Conservation (phyloP, 2,888 invertebrate species). For the Dicranocentrus wangi region DNA sequence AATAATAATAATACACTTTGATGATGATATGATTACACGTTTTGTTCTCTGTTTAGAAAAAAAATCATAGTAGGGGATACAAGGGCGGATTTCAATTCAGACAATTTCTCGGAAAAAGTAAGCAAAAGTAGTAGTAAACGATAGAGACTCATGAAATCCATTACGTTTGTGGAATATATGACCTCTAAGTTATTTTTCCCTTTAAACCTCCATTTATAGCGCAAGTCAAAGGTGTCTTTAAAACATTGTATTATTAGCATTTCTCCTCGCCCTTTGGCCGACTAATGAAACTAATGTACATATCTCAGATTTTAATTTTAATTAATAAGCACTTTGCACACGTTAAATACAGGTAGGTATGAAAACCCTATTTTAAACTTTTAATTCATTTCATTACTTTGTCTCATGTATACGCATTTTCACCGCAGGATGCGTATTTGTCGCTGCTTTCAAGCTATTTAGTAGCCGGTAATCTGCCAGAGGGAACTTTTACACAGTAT, state of each 20-base stretch:
- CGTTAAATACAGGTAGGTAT: too few species aligned
- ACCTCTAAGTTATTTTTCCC: constrained; percentile 2
- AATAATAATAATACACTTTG: constrained; percentile 60
- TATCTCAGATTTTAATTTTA: constrained; percentile 46
- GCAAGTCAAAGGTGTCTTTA: neutral
- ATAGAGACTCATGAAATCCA: constrained; percentile 27
- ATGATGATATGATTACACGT: constrained; percentile 64
- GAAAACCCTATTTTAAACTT: too few species aligned
- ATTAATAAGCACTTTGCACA: constrained; percentile 11
- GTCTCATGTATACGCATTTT: too few species aligned
- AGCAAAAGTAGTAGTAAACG: constrained; percentile 47
- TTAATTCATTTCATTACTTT: too few species aligned
- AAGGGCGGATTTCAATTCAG: constrained; percentile 33
- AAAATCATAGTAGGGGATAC: constrained; percentile 33
- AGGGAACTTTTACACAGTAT: too few species aligned
- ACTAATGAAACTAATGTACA: constrained; percentile 52
- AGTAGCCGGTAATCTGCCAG: too few species aligned
- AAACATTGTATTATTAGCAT: too few species aligned
- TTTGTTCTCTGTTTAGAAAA: constrained; percentile 55
- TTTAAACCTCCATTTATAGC: neutral
- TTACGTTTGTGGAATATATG: constrained; percentile 12
- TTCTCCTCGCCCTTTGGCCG: constrained; percentile 12
- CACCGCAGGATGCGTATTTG: too few species aligned
- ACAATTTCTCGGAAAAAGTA: constrained; percentile 58
- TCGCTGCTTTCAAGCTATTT: too few species aligned